A percentile compares a stretch with the other conserved stretches of the same genome.
Evolutionary conservation across 2,113 vertebrate species (phyloP).

Genomic region (Semicossyphus pulcher): DNA sequence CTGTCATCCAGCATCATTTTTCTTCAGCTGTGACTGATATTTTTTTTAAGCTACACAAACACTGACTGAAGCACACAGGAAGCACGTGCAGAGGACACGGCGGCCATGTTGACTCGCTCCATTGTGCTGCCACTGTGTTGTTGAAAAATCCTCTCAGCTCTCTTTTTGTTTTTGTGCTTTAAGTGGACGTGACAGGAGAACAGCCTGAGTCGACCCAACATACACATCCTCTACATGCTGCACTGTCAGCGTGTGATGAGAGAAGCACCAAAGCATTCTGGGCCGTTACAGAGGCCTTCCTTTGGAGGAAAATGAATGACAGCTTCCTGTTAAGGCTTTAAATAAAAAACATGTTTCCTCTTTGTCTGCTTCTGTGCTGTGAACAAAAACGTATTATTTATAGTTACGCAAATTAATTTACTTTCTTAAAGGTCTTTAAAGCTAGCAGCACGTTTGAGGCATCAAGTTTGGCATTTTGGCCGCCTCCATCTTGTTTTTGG

Average conservation of each 20-base stretch:
- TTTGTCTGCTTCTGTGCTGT: no score
- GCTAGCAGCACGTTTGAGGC: no score
- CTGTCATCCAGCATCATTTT: no score
- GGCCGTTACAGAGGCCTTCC: no score
- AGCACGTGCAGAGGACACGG: not conserved
- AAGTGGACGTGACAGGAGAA: not conserved
- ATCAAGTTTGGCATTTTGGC: no score
- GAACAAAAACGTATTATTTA: no score
- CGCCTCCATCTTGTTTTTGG: no score
- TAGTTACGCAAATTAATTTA: no score
- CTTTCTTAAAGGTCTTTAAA: no score
- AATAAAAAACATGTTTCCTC: not conserved
- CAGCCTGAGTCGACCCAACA: not conserved
- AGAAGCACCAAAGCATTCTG: conserved; percentile 4
- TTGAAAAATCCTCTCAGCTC: conserved; percentile 38
- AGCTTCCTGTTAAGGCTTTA: not conserved
- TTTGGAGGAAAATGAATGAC: no score
- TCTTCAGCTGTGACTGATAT: not conserved
- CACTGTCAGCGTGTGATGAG: not conserved
- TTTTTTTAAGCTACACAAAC: not conserved
- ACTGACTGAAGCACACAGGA: not conserved
- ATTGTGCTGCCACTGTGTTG: conserved; percentile 18
- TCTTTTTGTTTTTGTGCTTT: conserved; percentile 8
- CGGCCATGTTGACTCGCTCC: conserved; percentile 8
- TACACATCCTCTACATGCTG: conserved; percentile 2